Evolutionary conservation across 2,113 vertebrate species (phyloP).

Genomic region (Chauna torquata): DNA sequence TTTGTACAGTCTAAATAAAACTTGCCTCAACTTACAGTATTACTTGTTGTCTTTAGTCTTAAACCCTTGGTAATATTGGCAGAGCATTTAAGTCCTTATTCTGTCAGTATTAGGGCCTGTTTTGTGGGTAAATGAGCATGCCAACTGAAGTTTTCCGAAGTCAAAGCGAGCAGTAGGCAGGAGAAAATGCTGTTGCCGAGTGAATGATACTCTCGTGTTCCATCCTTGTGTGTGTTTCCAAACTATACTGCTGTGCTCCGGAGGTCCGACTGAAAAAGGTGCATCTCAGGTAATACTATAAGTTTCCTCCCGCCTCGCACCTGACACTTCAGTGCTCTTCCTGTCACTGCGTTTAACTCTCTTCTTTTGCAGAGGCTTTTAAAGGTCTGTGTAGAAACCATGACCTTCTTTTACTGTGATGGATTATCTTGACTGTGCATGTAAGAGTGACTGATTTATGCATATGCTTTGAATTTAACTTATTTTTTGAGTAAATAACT

Average conservation of each 20-base stretch:
- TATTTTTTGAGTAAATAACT: background rate
- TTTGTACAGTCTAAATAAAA: slow-evolving; percentile 90
- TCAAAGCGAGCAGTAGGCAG: background rate
- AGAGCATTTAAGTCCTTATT: background rate
- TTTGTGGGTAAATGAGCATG: background rate
- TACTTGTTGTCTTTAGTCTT: slow-evolving; percentile 51
- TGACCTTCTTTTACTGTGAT: background rate
- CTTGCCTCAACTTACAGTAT: slow-evolving; percentile 84
- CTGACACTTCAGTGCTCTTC: background rate
- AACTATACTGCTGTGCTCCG: background rate
- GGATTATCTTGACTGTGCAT: background rate
- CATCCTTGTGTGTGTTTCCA: background rate
- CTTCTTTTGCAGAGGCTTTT: background rate
- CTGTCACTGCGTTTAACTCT: background rate
- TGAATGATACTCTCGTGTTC: background rate
- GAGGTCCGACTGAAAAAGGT: background rate
- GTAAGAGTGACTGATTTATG: background rate
- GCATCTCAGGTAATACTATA: background rate
- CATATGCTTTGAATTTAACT: background rate
- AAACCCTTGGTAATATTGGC: background rate
- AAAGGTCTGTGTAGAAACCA: background rate
- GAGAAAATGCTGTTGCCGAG: background rate
- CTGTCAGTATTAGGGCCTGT: background rate
- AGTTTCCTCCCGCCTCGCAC: background rate
- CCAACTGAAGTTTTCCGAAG: background rate